Conservation (phyloP, 2,113 vertebrate genomes). For the Oryzias javanicus region DNA sequence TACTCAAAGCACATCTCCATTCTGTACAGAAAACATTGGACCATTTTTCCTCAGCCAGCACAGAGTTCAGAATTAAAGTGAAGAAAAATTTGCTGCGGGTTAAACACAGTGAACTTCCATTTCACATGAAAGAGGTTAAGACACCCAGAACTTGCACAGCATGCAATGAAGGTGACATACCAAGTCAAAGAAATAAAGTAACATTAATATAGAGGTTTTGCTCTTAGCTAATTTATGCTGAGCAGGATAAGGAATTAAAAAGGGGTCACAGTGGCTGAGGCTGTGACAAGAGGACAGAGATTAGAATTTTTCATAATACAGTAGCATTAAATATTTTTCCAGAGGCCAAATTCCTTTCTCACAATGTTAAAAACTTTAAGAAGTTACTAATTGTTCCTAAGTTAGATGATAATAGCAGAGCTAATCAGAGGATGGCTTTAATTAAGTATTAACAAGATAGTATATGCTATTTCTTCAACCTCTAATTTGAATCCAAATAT, state of each 20-base stretch:
- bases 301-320: conserved; percentile 55
- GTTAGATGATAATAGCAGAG: conserved; percentile 66
- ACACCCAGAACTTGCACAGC: conserved; percentile 42
- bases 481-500: conserved; percentile 69
- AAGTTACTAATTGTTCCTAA: conserved; percentile 61
- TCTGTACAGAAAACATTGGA: conserved; percentile 41
- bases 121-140: conserved; percentile 42
- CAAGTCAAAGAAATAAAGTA: conserved; percentile 44
- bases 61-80: conserved; percentile 43
- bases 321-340: conserved; percentile 60
- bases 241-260: conserved; percentile 63
- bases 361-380: conserved; percentile 51
- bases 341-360: conserved; percentile 48
- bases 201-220: conserved; percentile 62
- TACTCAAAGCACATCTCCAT: conserved; percentile 50
- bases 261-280: conserved; percentile 61
- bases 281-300: conserved; percentile 62
- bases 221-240: conserved; percentile 67
- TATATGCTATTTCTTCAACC: conserved; percentile 66
- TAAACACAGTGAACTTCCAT: conserved; percentile 41
- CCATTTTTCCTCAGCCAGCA: conserved; percentile 47
- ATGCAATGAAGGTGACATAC: conserved; percentile 57
- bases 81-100: conserved; percentile 42
- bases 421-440: conserved; percentile 73
- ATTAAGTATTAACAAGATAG: conserved; percentile 73